phyloP scores from a whole-genome alignment of 2,888 invertebrate species.

The Dusona sp. region DNA sequence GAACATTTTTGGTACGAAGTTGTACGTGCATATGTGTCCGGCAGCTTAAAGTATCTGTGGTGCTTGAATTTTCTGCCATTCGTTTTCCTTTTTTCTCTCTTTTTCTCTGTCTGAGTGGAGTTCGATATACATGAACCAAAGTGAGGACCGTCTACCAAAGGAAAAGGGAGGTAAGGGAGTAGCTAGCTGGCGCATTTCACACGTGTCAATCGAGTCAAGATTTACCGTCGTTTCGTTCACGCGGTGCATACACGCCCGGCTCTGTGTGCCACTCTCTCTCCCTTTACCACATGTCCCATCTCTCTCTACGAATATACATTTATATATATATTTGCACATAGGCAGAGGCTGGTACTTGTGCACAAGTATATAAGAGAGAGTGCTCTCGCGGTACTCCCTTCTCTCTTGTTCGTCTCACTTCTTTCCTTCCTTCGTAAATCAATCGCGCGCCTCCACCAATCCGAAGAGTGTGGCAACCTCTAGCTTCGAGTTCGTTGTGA shows the following conservation, averaged over 20 bases:
- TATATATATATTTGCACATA: constrained; percentile 24
- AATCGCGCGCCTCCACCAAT: constrained; percentile 74
- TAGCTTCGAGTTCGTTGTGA: constrained; percentile 61
- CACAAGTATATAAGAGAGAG: constrained; percentile 56
- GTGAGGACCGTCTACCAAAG: constrained; percentile 43
- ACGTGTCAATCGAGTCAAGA: constrained; percentile 82
- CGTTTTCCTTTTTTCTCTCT: not conserved
- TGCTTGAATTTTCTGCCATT: constrained; percentile 40
- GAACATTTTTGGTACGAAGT: constrained; percentile 4
- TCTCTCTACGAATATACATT: constrained; percentile 34
- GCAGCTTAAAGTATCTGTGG: constrained; percentile 24
- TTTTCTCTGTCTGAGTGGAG: constrained; percentile 12
- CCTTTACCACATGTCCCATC: constrained; percentile 22
- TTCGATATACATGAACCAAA: constrained; percentile 53
- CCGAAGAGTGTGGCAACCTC: constrained; percentile 63
- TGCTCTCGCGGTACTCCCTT: constrained; percentile 58
- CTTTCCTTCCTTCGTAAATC: constrained; percentile 79
- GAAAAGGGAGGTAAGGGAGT: constrained; percentile 65
- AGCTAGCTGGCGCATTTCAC: constrained; percentile 81
- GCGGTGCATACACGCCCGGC: constrained; percentile 59
- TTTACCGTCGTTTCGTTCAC: constrained; percentile 78
- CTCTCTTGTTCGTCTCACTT: constrained; percentile 70
- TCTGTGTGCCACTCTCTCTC: constrained; percentile 51
- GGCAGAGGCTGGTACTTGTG: constrained; percentile 29
- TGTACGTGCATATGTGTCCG: not conserved